Percentiles rank a stretch among this genome's conserved stretches.
These are phyloP conservation scores for Epinephelus cyanopodus DNA, from an alignment of 2,113 vertebrate species.

Conservation along the genomic window DNA sequence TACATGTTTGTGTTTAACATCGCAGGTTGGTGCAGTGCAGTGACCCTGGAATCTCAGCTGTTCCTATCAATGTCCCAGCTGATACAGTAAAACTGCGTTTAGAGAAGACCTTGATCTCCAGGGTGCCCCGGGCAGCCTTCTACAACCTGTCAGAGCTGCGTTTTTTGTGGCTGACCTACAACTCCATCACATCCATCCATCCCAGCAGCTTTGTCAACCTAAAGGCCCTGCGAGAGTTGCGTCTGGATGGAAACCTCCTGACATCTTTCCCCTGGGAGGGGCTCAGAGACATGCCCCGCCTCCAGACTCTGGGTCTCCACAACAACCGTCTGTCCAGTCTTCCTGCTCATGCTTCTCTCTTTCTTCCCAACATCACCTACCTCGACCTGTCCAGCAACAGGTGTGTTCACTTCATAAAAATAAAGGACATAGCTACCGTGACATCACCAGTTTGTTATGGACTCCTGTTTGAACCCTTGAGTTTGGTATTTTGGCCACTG, in stretches of 20 bases:
- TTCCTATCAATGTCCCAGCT: conserved; percentile 89
- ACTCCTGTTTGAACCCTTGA: too few relatives aligned
- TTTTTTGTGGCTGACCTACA: conserved; percentile 93
- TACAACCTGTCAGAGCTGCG: conserved; percentile 90
- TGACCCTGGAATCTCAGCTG: conserved; percentile 88
- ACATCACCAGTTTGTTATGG: too few relatives aligned
- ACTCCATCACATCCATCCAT: conserved; percentile 87
- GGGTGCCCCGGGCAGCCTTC: conserved; percentile 90
- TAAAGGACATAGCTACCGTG: too few relatives aligned
- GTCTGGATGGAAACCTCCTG: conserved; percentile 92
- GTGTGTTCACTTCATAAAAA: conserved; percentile 57
- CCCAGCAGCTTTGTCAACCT: conserved; percentile 93
- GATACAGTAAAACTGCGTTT: conserved; percentile 91
- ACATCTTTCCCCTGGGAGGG: conserved; percentile 92
- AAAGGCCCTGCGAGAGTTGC: conserved; percentile 89
- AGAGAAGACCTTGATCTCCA: conserved; percentile 90
- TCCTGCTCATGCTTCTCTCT: conserved; percentile 85
- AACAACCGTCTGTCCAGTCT: conserved; percentile 91
- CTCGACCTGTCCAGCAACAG: conserved; percentile 95
- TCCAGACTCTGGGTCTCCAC: conserved; percentile 90
- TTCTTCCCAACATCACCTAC: conserved; percentile 89
- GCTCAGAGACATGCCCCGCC: conserved; percentile 88
- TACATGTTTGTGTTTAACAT: conserved; percentile 23
- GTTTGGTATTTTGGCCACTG: too few relatives aligned
- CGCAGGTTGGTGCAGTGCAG: conserved; percentile 90